Percentiles rank a stretch among this genome's conserved stretches.
Conservation (phyloP, 2,797 vertebrate species). For the Anguilla anguilla region DNA sequence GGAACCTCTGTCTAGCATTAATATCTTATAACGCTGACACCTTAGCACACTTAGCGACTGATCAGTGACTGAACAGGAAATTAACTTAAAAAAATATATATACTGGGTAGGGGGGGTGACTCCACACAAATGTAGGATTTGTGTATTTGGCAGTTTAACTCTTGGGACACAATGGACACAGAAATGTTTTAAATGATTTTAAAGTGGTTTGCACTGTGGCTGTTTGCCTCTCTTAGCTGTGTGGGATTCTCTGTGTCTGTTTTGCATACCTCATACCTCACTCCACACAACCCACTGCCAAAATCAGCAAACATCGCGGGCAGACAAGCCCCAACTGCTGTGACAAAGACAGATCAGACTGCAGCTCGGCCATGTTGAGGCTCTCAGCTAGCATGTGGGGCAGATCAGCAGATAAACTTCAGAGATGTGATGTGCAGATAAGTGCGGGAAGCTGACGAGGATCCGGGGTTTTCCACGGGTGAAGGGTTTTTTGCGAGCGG, state of each 20-base stretch:
- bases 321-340: slow-evolving; percentile 52
- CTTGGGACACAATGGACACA: neutral
- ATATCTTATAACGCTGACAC: neutral
- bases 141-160: slow-evolving; percentile 16
- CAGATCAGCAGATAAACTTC: slow-evolving; percentile 33
- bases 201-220: slow-evolving; percentile 39
- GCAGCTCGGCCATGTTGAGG: slow-evolving; percentile 16
- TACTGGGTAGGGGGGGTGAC: neutral
- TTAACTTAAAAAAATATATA: neutral
- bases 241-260: slow-evolving; percentile 46
- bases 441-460: slow-evolving; percentile 13
- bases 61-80: neutral
- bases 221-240: slow-evolving; percentile 44
- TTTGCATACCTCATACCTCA: slow-evolving; percentile 49
- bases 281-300: slow-evolving; percentile 38
- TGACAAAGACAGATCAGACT: slow-evolving; percentile 35
- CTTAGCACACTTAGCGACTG: neutral
- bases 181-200: slow-evolving; percentile 34
- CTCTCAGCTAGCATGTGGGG: slow-evolving; percentile 20
- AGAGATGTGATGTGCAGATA: slow-evolving; percentile 10
- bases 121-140: too few relatives aligned
- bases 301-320: slow-evolving; percentile 49
- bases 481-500: neutral
- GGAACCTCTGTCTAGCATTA: neutral
- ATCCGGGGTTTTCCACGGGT: slow-evolving; percentile 8